Conservation (phyloP, 2,888 invertebrate species). For the Cataglyphis albicans region DNA sequence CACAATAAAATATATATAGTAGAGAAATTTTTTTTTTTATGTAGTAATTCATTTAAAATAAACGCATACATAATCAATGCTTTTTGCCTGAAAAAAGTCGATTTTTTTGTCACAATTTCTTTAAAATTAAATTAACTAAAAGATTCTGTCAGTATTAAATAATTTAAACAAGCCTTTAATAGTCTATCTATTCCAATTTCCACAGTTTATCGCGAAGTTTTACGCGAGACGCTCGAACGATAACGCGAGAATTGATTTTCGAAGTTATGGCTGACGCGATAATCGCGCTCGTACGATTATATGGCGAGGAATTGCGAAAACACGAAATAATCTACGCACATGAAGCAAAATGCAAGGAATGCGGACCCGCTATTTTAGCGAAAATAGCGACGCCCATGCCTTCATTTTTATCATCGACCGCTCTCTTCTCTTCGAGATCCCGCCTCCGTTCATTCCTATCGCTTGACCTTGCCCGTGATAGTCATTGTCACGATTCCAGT, state of each 20-base stretch:
- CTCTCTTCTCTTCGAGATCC: slow-evolving; percentile 6
- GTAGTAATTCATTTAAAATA: neutral
- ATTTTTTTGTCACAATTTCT: neutral
- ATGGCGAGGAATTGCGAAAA: neutral
- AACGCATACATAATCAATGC: no score
- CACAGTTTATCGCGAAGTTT: slow-evolving; percentile 11
- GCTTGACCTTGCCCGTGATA: slow-evolving; percentile 65
- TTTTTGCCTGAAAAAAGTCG: neutral
- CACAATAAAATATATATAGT: neutral
- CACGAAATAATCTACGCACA: slow-evolving; percentile 3
- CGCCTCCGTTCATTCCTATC: slow-evolving; percentile 55
- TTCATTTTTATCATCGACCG: neutral
- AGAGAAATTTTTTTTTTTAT: neutral
- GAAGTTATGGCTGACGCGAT: slow-evolving; percentile 9
- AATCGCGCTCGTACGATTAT: slow-evolving; percentile 10
- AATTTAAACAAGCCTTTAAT: neutral
- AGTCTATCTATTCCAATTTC: neutral
- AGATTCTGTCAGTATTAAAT: neutral
- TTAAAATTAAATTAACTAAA: slow-evolving; percentile 1
- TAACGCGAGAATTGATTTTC: neutral
- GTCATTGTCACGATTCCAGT: slow-evolving; percentile 64
- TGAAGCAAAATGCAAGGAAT: neutral
- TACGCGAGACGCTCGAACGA: neutral
- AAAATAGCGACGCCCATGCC: neutral
- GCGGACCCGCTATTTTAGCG: slow-evolving; percentile 7